Evolutionary conservation across 2,113 vertebrate genomes (phyloP).

Genomic region (Calypte anna): DNA sequence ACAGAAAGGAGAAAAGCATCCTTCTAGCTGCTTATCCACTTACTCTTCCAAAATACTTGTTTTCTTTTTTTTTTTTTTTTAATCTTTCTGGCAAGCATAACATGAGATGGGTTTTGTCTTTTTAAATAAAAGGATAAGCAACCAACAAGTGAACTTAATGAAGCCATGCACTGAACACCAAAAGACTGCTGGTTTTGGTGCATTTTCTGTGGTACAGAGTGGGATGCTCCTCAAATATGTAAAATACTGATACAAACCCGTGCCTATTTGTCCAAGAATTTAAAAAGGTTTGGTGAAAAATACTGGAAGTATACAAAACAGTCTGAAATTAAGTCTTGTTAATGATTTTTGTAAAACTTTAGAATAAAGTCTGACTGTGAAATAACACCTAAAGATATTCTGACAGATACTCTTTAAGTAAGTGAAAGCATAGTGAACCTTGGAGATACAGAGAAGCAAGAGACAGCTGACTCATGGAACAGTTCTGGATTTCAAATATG

Average conservation of each 20-base stretch:
- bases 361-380: not conserved
- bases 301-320: not conserved
- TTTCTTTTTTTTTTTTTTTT: not conserved
- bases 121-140: not conserved
- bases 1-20: not conserved
- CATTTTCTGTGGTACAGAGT: not conserved
- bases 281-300: not conserved
- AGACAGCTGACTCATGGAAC: not conserved
- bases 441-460: not conserved
- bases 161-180: not conserved
- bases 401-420: constrained; percentile 6
- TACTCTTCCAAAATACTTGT: not conserved
- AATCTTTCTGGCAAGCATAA: not conserved
- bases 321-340: not conserved
- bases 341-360: not conserved
- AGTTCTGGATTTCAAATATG: constrained; percentile 10
- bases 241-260: not conserved
- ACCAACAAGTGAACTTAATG: not conserved
- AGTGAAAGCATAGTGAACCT: constrained; percentile 1
- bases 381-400: not conserved
- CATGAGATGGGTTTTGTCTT: not conserved
- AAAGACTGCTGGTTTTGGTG: not conserved
- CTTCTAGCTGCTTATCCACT: not conserved
- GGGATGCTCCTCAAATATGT: not conserved
- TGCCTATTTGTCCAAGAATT: not conserved